Base-by-base conservation (phyloP, 2,888 invertebrate species). In the Linnaemya tessellans region DNA sequence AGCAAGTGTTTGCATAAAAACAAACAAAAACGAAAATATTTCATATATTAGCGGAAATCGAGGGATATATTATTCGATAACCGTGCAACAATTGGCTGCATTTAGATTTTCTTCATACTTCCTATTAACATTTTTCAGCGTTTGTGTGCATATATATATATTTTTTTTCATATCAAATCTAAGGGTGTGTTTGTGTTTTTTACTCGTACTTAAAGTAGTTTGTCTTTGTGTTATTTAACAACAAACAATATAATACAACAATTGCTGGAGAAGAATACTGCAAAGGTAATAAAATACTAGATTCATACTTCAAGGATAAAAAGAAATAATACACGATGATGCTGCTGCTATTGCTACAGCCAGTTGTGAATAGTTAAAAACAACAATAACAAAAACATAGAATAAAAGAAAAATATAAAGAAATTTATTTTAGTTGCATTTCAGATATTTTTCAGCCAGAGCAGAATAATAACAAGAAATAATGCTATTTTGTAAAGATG, bases 241-340 rank as follows among this genome's bases (percentile, higher is more conserved):
- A 62, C 73, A 85, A 78, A 80, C 58, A 80, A 80, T 35, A 80
- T 64, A 84, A 43, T 9, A 87, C 64, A 49, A 80, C 49, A 54
- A 67, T 67, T 25, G 25, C 5, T 38, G 35, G 22, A 73, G 22
- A 65, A 49, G 20, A 51, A 65, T 41, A 80, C 77, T 81, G 74
- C 84, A 87, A 86, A 84, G 84, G 86, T 84, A 87, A 87, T 87
- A 87, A 86, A 84, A 86, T 86, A 86, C 75, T 74, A 75, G 68
- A 75, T 49, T 78, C 65, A 75, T 75, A 82, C 82, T 81, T 64
- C 74, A 60, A 64, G 64, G 58, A 82, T 84, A 82, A 85, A 68
- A 78, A 68, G 58, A 51, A 30, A 5, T 30, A 30, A 30, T 30
- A 30, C 30, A 58, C 7, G 10, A 46, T 41, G 35, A 64, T 46